Conservation (phyloP, 1,140 invertebrate species). For the Lanistes nyassanus region DNA sequence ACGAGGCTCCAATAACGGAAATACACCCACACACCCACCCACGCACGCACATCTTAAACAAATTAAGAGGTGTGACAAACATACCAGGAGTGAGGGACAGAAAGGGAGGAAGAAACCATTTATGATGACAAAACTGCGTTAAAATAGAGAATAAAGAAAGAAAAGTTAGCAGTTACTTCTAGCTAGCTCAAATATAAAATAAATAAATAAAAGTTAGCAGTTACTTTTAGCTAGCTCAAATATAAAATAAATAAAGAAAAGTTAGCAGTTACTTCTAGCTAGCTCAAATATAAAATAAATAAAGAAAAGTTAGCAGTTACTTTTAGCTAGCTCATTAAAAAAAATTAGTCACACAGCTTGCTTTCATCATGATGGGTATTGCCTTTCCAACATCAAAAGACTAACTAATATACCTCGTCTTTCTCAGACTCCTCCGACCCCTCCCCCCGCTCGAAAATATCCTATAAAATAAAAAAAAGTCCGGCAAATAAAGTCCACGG, state of each 20-base stretch:
- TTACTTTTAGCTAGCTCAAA: not conserved
- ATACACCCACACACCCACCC: not conserved
- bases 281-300: too few species aligned
- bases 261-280: too few species aligned
- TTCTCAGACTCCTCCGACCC: too few species aligned
- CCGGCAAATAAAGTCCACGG: too few species aligned
- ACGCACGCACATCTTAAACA: not conserved
- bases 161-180: not conserved
- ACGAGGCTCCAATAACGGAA: not conserved
- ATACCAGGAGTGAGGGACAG: not conserved
- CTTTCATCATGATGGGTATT: too few species aligned
- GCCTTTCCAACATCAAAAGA: too few species aligned
- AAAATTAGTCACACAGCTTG: too few species aligned
- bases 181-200: not conserved
- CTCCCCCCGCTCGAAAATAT: too few species aligned
- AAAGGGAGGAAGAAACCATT: not conserved
- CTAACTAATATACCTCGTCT: too few species aligned
- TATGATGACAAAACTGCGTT: not conserved
- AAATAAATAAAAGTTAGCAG: not conserved
- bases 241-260: not conserved
- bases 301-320: too few species aligned
- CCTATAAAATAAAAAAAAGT: too few species aligned
- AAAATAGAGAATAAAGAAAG: not conserved
- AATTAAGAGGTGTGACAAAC: not conserved
- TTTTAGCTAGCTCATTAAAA: too few species aligned